Evolutionary conservation across 1,140 invertebrate genomes (phyloP), one percentile per base, ranked within the genome.

Genomic region (Eumeta japonica): DNA sequence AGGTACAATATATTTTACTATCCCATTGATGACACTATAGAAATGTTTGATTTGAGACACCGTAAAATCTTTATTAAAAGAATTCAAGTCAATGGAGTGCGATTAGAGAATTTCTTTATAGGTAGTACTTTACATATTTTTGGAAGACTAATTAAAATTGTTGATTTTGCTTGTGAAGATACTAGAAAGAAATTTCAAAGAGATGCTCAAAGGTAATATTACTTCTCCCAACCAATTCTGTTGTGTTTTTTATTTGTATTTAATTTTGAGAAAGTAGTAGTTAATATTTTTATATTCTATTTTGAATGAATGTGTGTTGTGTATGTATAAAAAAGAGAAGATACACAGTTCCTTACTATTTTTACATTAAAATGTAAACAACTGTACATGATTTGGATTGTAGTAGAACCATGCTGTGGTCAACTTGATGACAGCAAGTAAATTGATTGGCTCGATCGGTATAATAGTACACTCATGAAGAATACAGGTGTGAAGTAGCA

Each of bases 31-130:
- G 81, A 83, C 41, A 83, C 86, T 7, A 74, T 91, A 20, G 89
- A 92, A 80, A 66, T 92, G 88, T 90, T 80, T 75, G 90, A 93
- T 61, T 58, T 88, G 29, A 86, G 86, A 52, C 86, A 80, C 40
- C 80, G 80, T 33, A 83, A 84, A 61, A 81, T 78, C 1, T 94
- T 94, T 71, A 63, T 94, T 28, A 83, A 83, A 48, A 77, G 88
- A 49, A 84, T 83, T 3, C 83, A 83, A 70, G 83, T 86, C 18
- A 81, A 85, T 33, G 83, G 81, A 18, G 58, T 93, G 10, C 68
- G 73, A 10, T 58, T 82, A 12, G 79, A 82, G 16, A 84, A 87
- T 66, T 81, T 94, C 53, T 90, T 84, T 58, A 76, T 92, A 31
- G 89, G 89, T 5, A 84, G 84, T 39, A 83, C 83, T 12, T 71